phyloP scores from a whole-genome alignment of 2,888 invertebrate species.

The Agonopterix subpropinquella region DNA sequence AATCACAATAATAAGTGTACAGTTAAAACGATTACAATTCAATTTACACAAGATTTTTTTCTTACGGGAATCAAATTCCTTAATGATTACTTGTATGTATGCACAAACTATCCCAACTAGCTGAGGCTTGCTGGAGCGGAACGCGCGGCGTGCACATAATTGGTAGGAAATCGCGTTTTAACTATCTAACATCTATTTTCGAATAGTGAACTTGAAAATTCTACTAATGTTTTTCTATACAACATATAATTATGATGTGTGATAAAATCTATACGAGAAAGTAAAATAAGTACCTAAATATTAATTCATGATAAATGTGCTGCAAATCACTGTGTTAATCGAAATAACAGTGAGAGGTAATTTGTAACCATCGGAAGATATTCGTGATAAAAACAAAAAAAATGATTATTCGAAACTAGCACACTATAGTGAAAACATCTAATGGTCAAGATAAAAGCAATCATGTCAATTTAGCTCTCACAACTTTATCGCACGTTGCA shows the following conservation, averaged over 20 bases:
- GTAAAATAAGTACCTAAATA: no score
- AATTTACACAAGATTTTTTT: slow-evolving; percentile 6
- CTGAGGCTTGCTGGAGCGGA: slow-evolving; percentile 13
- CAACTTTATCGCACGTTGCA: slow-evolving; percentile 1
- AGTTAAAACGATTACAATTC: slow-evolving; percentile 10
- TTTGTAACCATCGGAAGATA: no score
- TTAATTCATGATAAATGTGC: neutral
- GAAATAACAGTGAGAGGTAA: neutral
- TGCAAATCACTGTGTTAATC: neutral
- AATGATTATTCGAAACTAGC: no score
- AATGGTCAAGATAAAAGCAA: slow-evolving; percentile 8
- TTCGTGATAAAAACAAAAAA: no score
- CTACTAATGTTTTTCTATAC: slow-evolving; percentile 5
- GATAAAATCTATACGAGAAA: no score
- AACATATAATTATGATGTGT: neutral
- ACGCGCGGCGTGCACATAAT: slow-evolving; percentile 29
- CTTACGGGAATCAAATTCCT: slow-evolving; percentile 1
- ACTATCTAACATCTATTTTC: slow-evolving; percentile 14
- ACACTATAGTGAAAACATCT: no score
- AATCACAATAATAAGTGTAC: slow-evolving; percentile 3
- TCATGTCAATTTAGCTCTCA: slow-evolving; percentile 10
- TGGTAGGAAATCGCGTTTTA: slow-evolving; percentile 31
- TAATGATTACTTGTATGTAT: neutral
- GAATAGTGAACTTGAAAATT: slow-evolving; percentile 6
- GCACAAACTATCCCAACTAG: neutral